Evolutionary conservation across 2,113 vertebrate genomes (phyloP).

Genomic region (Cettia cetti): DNA sequence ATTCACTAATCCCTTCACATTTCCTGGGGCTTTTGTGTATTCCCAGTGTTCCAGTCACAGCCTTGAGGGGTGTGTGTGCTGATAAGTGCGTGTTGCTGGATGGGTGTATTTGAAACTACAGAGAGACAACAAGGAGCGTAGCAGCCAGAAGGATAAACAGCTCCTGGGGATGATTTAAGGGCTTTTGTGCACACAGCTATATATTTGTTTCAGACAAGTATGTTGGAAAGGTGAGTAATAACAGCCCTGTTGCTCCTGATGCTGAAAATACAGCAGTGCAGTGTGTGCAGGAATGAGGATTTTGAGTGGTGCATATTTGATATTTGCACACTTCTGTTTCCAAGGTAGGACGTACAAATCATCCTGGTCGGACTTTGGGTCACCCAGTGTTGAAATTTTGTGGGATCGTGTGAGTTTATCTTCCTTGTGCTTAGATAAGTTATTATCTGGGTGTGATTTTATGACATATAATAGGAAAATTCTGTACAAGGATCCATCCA

Average conservation of each 20-base stretch:
- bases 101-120: neutral
- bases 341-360: neutral
- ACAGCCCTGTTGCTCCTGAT: neutral
- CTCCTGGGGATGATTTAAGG: neutral
- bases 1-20: neutral
- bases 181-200: fast-evolving
- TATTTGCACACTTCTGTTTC: neutral
- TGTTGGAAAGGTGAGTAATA: neutral
- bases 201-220: fast-evolving
- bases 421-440: neutral
- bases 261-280: fast-evolving
- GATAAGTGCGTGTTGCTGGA: fast-evolving
- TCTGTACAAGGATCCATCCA: neutral
- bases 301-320: fast-evolving
- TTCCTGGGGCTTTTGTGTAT: neutral
- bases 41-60: neutral
- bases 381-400: neutral
- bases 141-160: neutral
- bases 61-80: neutral
- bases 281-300: fast-evolving
- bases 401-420: neutral
- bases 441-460: neutral
- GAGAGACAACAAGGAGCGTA: neutral
- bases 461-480: neutral
- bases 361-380: fast-evolving